phyloP scores from a whole-genome alignment of 2,113 vertebrate genomes.

The Strix uralensis region DNA sequence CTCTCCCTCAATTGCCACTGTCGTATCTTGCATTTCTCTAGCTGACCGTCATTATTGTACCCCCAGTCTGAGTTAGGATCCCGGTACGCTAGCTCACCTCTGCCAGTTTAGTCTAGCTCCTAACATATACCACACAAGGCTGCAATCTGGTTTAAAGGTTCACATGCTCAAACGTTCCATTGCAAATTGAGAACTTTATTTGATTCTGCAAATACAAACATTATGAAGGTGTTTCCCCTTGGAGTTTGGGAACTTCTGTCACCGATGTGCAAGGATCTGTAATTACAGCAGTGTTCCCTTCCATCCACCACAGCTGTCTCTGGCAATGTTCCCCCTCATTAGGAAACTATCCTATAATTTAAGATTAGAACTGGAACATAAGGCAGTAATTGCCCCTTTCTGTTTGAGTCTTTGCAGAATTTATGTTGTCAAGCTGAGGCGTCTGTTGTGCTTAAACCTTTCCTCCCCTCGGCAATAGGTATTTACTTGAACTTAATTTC shows the following conservation, averaged over 20 bases:
- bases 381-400: conserved; percentile 26
- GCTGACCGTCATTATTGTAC: neutral
- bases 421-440: neutral
- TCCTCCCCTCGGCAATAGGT: neutral
- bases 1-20: neutral
- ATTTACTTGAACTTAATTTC: neutral
- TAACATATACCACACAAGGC: neutral
- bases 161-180: neutral
- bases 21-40: neutral
- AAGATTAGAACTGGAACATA: conserved; percentile 28
- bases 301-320: conserved; percentile 4
- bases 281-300: conserved; percentile 16
- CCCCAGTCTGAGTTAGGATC: neutral
- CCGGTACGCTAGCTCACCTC: neutral
- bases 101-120: neutral
- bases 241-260: neutral
- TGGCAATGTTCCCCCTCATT: neutral
- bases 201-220: conserved; percentile 1
- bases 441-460: neutral
- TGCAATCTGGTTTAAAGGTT: neutral
- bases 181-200: neutral
- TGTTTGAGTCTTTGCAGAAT: neutral
- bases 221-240: conserved; percentile 3
- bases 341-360: conserved; percentile 43
- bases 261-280: neutral